Conservation (phyloP, 2,797 vertebrate genomes). For the Cyclopterus lumpus region DNA sequence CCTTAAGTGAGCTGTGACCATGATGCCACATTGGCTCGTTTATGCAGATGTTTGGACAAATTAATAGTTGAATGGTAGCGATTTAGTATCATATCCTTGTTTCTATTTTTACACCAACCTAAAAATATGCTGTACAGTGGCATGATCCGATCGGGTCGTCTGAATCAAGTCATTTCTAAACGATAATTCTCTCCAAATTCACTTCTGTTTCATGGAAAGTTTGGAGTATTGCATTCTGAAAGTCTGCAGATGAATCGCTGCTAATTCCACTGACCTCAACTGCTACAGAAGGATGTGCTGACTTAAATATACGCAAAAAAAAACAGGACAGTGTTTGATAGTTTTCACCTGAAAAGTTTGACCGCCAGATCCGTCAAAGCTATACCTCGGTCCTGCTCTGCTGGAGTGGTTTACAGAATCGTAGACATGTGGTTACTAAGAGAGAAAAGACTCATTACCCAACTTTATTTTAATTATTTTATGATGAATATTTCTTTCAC, state of each 20-base stretch:
- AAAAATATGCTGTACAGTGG: slow-evolving; percentile 62
- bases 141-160: slow-evolving; percentile 49
- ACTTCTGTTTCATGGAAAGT: slow-evolving; percentile 23
- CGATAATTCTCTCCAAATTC: slow-evolving; percentile 34
- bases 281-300: slow-evolving; percentile 45
- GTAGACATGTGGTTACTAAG: slow-evolving; percentile 27
- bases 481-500: slow-evolving; percentile 46
- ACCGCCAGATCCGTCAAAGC: slow-evolving; percentile 38
- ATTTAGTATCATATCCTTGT: slow-evolving; percentile 43
- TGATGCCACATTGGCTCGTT: slow-evolving; percentile 48
- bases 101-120: slow-evolving; percentile 55
- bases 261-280: slow-evolving; percentile 80
- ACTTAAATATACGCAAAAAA: slow-evolving; percentile 24
- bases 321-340: slow-evolving; percentile 24
- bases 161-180: slow-evolving; percentile 43
- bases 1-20: slow-evolving; percentile 49
- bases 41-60: slow-evolving; percentile 56
- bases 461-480: slow-evolving; percentile 43
- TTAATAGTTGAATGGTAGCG: slow-evolving; percentile 42
- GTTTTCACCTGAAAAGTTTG: slow-evolving; percentile 36
- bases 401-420: slow-evolving; percentile 41
- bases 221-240: slow-evolving; percentile 39
- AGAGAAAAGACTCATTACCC: slow-evolving; percentile 52
- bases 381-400: slow-evolving; percentile 48
- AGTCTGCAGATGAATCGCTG: slow-evolving; percentile 70